A percentile compares a stretch with the other conserved stretches of the same genome.
phyloP scores from a whole-genome alignment of 2,797 vertebrate genomes.

The Thamnophis elegans region DNA sequence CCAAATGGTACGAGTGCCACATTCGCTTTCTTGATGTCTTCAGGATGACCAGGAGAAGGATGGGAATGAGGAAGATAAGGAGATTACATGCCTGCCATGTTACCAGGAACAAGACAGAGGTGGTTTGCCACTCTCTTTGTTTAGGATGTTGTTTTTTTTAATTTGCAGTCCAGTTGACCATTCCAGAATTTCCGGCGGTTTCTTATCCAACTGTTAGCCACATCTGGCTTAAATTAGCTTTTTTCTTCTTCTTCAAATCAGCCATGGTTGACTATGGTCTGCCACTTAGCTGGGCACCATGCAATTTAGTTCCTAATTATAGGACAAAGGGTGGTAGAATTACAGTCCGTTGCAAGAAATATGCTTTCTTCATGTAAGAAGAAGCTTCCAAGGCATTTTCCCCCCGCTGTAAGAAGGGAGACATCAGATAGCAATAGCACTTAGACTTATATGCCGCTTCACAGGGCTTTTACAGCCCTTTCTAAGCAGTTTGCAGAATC shows the following conservation, averaged over 20 bases:
- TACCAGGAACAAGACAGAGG: too few species aligned
- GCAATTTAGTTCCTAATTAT: background rate
- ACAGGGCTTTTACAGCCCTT: too few species aligned
- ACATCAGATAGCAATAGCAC: too few species aligned
- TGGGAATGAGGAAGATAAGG: rapidly evolving
- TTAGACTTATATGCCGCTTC: too few species aligned
- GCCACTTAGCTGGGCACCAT: background rate
- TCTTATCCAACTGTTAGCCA: background rate
- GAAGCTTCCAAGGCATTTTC: background rate
- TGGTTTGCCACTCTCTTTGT: background rate
- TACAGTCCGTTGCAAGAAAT: background rate
- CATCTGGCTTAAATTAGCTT: background rate
- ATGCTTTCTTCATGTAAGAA: background rate
- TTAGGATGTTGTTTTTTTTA: background rate
- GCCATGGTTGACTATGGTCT: background rate
- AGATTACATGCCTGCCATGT: background rate
- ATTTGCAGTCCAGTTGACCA: background rate
- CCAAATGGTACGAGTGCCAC: background rate
- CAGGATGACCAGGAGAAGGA: background rate
- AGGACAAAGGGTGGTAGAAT: background rate
- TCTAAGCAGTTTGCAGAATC: too few species aligned
- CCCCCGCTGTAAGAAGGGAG: too few species aligned
- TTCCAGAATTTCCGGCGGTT: background rate
- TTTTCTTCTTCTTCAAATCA: background rate
- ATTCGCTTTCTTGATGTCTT: background rate